Base-by-base conservation (phyloP, 2,113 vertebrate species). In the Hystrix brachyura region DNA sequence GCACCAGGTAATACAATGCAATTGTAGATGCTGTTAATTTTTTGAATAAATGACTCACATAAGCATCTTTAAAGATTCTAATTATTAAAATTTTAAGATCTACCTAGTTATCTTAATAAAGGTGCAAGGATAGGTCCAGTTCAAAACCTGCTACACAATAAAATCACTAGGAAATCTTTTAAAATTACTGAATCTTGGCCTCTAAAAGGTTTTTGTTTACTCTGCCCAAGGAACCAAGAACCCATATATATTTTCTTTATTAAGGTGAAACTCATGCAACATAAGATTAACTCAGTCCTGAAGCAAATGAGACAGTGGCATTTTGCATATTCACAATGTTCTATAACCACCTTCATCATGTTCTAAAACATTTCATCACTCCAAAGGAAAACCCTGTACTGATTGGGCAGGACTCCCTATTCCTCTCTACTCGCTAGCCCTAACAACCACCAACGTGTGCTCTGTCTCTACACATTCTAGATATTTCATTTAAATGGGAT, bases 71-170 rank as follows among this genome's bases (percentile, higher is more conserved):
- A 38, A 87, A 89, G 90, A 53, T 86, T 13, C 2, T 95, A 86
- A 62, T 80, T 59, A 83, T 59, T 88, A 65, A 93, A 25, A 92
- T 34, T 87, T 93, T 65, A 55, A 62, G 74, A 86, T 60, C 27
- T 62, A 87, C 17, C 21, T 46, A 53, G 9, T 72, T 7, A 48
- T 93, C 3, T 57, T 92, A 59, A 59, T 81, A 64, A 93, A 90
- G 43, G 8, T 67, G 46, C 21, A 85, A 60, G 21, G 10, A 11
- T 0, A 74, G 57, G 34, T 15, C 23, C 23, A 43, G 10, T 78
- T 88, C 62, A 94, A 82, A 59, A 0, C 53, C 83, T 76, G 21
- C 32, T 88, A 3, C 7, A 46, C 43, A 87, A 43, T 48, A 43
- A 81, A 79, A 48, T 55, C 10, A 78, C 25, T 11, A 11, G n/a